A percentile compares a stretch with the other conserved stretches of the same genome.
Evolutionary conservation across 2,113 vertebrate genomes (phyloP).

Genomic region (Loxodonta africana): DNA sequence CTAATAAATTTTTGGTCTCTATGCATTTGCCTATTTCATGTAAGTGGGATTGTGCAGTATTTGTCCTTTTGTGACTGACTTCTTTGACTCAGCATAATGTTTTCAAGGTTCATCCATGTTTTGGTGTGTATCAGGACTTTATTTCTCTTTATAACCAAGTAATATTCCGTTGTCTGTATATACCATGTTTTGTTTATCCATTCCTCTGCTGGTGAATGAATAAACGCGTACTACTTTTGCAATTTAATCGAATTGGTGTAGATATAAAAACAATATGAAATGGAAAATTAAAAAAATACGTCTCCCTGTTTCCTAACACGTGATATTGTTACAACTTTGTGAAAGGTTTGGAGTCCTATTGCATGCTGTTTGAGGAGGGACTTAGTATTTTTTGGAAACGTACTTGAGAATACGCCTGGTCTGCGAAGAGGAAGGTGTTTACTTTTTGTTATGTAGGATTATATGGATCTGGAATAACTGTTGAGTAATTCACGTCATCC

Average conservation of each 20-base stretch:
- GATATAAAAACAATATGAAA: background rate
- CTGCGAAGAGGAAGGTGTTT: background rate
- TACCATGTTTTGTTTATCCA: background rate
- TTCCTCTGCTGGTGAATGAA: background rate
- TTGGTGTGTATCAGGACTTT: background rate
- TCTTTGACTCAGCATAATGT: background rate
- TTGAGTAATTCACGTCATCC: background rate
- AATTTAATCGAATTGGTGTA: background rate
- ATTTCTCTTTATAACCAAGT: background rate
- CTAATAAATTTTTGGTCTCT: background rate
- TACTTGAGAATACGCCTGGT: background rate
- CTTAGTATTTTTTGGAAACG: background rate
- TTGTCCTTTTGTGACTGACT: background rate
- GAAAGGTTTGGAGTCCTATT: background rate
- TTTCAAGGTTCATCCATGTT: background rate
- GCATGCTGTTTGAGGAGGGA: background rate
- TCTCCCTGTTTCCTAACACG: background rate
- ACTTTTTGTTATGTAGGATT: slow-evolving; percentile 34
- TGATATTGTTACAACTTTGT: background rate
- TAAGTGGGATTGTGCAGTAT: background rate
- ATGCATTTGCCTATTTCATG: background rate
- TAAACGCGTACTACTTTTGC: background rate
- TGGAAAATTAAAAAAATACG: background rate
- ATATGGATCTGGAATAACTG: background rate
- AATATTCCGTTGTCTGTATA: background rate